These are phyloP conservation scores for Megaceryle alcyon DNA, from an alignment of 2,797 vertebrate genomes.

Conservation along the genomic window DNA sequence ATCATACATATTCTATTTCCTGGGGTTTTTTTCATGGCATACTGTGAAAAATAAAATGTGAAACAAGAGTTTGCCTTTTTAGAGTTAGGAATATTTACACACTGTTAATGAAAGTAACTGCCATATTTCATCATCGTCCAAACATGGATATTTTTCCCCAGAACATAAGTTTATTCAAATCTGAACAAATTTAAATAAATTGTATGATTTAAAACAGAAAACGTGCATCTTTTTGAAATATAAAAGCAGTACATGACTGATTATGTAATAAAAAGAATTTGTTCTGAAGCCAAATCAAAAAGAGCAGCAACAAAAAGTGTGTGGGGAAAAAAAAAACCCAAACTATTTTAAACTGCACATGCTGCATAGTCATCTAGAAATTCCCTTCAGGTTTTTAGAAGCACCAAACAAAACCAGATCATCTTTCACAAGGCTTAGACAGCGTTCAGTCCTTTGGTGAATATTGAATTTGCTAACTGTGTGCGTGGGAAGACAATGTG, in stretches of 20 bases:
- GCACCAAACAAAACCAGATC: constrained; percentile 7
- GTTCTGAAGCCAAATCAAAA: constrained; percentile 61
- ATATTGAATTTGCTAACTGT: constrained; percentile 9
- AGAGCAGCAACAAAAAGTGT: constrained; percentile 52
- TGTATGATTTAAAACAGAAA: neutral
- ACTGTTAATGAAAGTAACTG: neutral
- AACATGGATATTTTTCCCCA: neutral
- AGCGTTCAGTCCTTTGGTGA: neutral
- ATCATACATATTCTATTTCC: neutral
- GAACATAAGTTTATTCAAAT: neutral
- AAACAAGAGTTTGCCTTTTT: neutral
- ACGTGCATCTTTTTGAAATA: constrained; percentile 29
- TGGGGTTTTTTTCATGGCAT: neutral
- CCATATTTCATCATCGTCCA: neutral
- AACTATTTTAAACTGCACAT: constrained; percentile 41
- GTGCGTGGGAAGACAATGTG: neutral
- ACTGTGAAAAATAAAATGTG: neutral
- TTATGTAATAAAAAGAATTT: constrained; percentile 60
- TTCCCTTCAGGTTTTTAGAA: constrained; percentile 32
- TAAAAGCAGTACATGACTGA: constrained; percentile 53
- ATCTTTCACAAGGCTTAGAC: constrained; percentile 10
- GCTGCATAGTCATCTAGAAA: constrained; percentile 45
- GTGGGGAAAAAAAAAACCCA: neutral
- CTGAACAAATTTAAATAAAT: neutral
- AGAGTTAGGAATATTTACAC: neutral